phyloP scores from a whole-genome alignment of 2,888 invertebrate species.

The Chrysolina americana region DNA sequence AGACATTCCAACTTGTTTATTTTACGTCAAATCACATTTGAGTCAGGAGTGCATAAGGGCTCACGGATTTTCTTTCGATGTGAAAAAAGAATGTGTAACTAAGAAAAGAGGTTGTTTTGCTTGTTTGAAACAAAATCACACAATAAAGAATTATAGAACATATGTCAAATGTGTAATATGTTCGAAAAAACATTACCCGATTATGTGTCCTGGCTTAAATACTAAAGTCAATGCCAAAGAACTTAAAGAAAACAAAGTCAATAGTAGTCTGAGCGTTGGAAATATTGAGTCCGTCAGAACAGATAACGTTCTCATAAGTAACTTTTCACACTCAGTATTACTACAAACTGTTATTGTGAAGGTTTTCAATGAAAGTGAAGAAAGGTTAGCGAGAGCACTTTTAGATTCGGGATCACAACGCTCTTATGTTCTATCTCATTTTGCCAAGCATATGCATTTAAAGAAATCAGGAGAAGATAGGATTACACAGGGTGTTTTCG shows the following conservation, averaged over 20 bases:
- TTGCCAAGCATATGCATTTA: background rate
- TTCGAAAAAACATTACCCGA: slow-evolving; percentile 10
- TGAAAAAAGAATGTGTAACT: background rate
- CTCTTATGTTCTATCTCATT: slow-evolving; percentile 10
- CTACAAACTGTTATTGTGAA: slow-evolving; percentile 25
- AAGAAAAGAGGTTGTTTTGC: too few species aligned
- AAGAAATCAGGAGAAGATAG: slow-evolving; percentile 16
- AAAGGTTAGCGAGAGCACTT: too few species aligned
- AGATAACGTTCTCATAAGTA: slow-evolving; percentile 18
- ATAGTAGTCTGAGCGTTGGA: background rate
- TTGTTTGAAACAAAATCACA: background rate
- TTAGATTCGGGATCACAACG: slow-evolving; percentile 23
- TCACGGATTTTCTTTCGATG: slow-evolving; percentile 16
- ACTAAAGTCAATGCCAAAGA: slow-evolving; percentile 9
- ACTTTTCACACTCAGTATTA: slow-evolving; percentile 7
- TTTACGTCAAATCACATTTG: slow-evolving; percentile 4
- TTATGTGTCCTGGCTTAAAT: slow-evolving; percentile 14
- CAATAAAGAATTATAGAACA: background rate
- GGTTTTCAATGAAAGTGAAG: background rate
- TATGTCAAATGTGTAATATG: slow-evolving; percentile 26
- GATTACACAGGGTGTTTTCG: background rate
- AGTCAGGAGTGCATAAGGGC: background rate
- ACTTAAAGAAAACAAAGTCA: slow-evolving; percentile 11
- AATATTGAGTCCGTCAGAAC: background rate
- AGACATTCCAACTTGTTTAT: slow-evolving; percentile 13